A percentile compares a stretch with the other conserved stretches of the same genome.
Conservation (phyloP, 2,888 invertebrate genomes). For the Isoperla grammatica region DNA sequence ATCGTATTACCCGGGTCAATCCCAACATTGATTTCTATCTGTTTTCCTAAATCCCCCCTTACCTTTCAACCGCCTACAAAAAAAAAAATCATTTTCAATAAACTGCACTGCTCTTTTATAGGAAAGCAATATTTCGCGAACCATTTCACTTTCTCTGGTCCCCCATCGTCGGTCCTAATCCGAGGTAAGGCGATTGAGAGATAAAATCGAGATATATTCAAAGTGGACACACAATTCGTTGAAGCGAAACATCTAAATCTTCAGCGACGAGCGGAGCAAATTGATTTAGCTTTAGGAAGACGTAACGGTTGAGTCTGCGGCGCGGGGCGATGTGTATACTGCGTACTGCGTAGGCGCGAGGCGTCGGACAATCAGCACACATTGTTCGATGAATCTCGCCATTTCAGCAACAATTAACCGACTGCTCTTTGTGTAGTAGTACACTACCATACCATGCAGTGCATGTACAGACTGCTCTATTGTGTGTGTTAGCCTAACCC, state of each 20-base stretch:
- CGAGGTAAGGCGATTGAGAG: slow-evolving; percentile 23
- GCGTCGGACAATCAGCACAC: neutral
- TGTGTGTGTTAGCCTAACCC: neutral
- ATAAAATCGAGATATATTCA: slow-evolving; percentile 17
- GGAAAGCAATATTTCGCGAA: slow-evolving; percentile 2
- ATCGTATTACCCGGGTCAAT: no score
- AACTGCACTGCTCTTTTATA: neutral
- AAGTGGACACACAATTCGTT: slow-evolving; percentile 12
- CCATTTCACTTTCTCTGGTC: neutral
- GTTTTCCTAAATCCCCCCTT: no score
- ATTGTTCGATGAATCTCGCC: slow-evolving; percentile 1
- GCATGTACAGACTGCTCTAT: neutral
- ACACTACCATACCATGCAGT: no score
- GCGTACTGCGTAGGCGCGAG: neutral
- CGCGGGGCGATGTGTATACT: neutral
- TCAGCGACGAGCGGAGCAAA: neutral
- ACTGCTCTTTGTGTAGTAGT: neutral
- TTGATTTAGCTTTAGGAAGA: neutral
- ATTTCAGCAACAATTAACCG: slow-evolving; percentile 4
- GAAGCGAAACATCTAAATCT: slow-evolving; percentile 5
- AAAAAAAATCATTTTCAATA: slow-evolving; percentile 8
- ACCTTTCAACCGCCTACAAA: no score
- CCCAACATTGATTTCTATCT: no score
- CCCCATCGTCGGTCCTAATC: neutral
- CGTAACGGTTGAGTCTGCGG: neutral